Conservation (phyloP, 2,113 vertebrate genomes). For the Halichoeres trimaculatus region DNA sequence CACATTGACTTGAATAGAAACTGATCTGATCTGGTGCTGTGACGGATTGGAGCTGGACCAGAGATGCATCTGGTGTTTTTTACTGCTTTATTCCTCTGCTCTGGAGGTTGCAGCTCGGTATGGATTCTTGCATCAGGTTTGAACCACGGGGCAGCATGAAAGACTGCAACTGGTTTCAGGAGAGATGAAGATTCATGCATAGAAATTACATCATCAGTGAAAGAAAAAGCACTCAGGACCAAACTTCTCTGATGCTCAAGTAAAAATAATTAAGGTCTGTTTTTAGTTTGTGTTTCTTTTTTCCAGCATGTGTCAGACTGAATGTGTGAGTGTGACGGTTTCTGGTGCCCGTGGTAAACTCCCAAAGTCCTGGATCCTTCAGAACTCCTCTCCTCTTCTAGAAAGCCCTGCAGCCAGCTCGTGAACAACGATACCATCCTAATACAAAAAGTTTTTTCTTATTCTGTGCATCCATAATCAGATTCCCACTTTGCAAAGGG, state of each 20-base stretch:
- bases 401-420: background rate
- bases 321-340: background rate
- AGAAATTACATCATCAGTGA: background rate
- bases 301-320: background rate
- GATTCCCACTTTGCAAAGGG: background rate
- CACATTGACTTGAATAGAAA: too few species aligned
- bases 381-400: background rate
- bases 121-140: background rate
- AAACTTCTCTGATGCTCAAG: background rate
- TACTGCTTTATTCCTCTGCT: background rate
- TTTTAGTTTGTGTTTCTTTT: background rate
- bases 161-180: background rate
- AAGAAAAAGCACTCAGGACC: background rate
- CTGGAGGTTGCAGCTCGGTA: background rate
- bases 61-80: too few species aligned
- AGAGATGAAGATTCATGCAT: background rate
- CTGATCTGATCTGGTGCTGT: too few species aligned
- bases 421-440: background rate
- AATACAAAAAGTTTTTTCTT: background rate
- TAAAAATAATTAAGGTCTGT: background rate
- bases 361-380: too few species aligned
- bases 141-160: background rate
- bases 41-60: too few species aligned
- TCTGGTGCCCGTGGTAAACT: background rate
- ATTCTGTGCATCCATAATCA: conserved; percentile 6